These are phyloP conservation scores for Zoroaster sp. DNA, from an alignment of 53 echinoderm and acorn worm species.

Conservation along the genomic window DNA sequence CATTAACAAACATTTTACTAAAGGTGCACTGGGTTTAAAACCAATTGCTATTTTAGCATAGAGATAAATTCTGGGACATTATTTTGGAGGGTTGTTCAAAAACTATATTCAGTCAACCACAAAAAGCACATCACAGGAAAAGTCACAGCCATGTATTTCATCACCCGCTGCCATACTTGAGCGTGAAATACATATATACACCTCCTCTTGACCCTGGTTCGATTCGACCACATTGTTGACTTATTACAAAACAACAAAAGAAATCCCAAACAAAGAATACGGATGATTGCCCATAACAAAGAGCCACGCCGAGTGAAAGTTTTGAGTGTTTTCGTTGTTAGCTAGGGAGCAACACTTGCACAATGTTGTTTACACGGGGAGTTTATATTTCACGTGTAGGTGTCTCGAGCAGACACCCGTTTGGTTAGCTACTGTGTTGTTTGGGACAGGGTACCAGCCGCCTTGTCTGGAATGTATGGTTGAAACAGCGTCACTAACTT, in stretches of 20 bases:
- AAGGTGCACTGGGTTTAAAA: too few relatives aligned
- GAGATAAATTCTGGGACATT: too few relatives aligned
- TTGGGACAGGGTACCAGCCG: background rate
- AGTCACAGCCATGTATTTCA: background rate
- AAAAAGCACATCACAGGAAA: background rate
- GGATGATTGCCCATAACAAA: background rate
- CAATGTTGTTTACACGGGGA: slow-evolving; percentile 11
- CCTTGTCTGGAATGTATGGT: background rate
- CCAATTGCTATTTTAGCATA: too few relatives aligned
- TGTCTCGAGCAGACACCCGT: background rate
- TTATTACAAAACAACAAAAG: background rate
- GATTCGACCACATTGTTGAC: background rate
- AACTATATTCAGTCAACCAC: too few relatives aligned
- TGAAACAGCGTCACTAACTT: background rate
- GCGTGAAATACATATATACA: background rate
- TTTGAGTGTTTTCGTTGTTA: background rate
- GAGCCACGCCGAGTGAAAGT: background rate
- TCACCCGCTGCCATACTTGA: slow-evolving; percentile 14
- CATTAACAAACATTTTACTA: too few relatives aligned
- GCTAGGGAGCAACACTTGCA: background rate
- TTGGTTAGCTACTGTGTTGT: background rate
- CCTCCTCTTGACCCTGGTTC: slow-evolving; percentile 31
- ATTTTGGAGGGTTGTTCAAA: too few relatives aligned
- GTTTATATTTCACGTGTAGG: background rate
- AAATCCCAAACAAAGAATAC: background rate